phyloP scores from a whole-genome alignment of 2,113 vertebrate species.

The Cottus gobio region DNA sequence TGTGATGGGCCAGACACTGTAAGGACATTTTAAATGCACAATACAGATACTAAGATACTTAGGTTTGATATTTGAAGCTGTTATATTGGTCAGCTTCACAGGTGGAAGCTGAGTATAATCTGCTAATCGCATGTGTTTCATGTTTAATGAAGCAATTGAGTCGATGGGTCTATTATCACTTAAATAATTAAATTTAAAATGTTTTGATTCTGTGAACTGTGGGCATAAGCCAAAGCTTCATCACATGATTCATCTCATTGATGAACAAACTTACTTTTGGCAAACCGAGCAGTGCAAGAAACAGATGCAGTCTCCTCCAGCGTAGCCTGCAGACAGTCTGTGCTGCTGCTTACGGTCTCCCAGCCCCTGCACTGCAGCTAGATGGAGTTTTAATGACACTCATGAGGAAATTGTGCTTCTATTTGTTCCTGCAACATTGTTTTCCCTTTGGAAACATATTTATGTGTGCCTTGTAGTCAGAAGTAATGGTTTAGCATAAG shows the following conservation, averaged over 20 bases:
- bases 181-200: not conserved
- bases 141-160: constrained; percentile 9
- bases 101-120: not conserved
- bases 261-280: not conserved
- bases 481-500: not conserved
- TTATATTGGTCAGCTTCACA: not conserved
- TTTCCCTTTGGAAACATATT: constrained; percentile 10
- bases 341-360: not conserved
- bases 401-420: constrained; percentile 12
- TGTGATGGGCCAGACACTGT: not conserved
- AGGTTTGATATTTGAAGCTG: constrained; percentile 1
- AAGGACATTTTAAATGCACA: not conserved
- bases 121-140: not conserved
- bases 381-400: constrained; percentile 38
- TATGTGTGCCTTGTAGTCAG: not conserved
- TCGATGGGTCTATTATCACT: constrained; percentile 1
- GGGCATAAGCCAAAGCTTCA: not conserved
- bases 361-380: not conserved
- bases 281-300: not conserved
- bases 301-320: constrained; percentile 16
- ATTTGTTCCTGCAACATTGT: constrained; percentile 27
- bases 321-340: constrained; percentile 14
- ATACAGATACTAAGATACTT: too few species aligned
- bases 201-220: not conserved
- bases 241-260: not conserved